Evolutionary conservation across 2,113 vertebrate species (phyloP).

Genomic region (Sebastes schlegelii): DNA sequence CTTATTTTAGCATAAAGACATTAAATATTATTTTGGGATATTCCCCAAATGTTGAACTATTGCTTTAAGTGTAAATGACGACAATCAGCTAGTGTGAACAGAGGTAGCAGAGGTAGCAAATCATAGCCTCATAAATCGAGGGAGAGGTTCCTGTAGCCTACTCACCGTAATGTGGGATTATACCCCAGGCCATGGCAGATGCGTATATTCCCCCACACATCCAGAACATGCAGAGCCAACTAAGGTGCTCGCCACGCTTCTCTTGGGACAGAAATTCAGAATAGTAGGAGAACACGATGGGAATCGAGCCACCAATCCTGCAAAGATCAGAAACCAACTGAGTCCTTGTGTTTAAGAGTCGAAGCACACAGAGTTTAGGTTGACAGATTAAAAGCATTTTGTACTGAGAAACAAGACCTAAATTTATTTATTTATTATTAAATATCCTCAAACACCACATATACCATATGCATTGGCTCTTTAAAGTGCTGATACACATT

Average conservation of each 20-base stretch:
- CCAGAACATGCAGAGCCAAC: slow-evolving; percentile 99
- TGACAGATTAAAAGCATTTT: neutral
- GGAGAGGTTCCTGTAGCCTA: neutral
- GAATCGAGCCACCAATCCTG: slow-evolving; percentile 97
- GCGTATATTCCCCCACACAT: slow-evolving; percentile 99
- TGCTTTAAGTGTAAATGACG: neutral
- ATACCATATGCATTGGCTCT: neutral
- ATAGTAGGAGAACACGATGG: slow-evolving; percentile 98
- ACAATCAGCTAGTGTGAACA: neutral
- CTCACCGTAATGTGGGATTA: slow-evolving; percentile 98
- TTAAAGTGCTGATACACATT: neutral
- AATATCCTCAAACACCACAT: neutral
- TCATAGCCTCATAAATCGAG: neutral
- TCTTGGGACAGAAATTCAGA: slow-evolving; percentile 98
- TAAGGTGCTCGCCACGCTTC: slow-evolving; percentile 96
- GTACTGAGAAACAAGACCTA: neutral
- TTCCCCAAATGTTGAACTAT: neutral
- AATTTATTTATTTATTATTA: neutral
- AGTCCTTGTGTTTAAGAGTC: neutral
- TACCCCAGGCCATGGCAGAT: slow-evolving; percentile 98
- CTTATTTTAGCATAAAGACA: neutral
- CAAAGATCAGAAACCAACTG: slow-evolving; percentile 30
- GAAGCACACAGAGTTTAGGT: neutral
- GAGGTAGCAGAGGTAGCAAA: neutral
- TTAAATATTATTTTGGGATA: neutral